A percentile compares a stretch with the other conserved stretches of the same genome.
These are phyloP conservation scores for Clarias laeviceps DNA, from an alignment of 2,797 vertebrate genomes.

Conservation along the genomic window DNA sequence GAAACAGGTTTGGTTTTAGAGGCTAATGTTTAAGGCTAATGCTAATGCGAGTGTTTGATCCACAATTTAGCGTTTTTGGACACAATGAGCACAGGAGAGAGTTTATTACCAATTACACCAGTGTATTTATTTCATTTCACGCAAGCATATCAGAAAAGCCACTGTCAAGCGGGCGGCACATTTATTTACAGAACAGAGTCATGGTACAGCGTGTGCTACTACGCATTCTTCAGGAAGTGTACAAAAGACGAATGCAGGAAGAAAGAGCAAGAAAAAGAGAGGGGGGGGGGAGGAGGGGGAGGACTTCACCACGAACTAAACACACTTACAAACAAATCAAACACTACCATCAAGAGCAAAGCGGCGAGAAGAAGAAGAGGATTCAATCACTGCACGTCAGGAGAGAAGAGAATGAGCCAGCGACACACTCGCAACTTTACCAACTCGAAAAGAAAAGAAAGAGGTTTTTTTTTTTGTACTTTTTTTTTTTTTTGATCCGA, in stretches of 20 bases:
- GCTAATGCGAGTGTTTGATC: neutral
- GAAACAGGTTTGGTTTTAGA: too few species aligned
- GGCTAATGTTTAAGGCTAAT: neutral
- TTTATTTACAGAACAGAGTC: constrained; percentile 99
- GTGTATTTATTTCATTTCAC: constrained; percentile 89
- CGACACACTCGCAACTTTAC: constrained; percentile 75
- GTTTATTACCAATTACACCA: constrained; percentile 93
- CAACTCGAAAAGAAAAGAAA: constrained; percentile 69
- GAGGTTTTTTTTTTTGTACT: constrained; percentile 15
- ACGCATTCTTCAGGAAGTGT: constrained; percentile 96
- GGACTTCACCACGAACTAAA: constrained; percentile 92
- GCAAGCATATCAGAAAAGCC: constrained; percentile 99
- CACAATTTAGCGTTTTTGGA: neutral
- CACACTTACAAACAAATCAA: constrained; percentile 92
- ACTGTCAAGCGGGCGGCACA: constrained; percentile 99
- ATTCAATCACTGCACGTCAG: constrained; percentile 90
- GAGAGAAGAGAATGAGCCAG: constrained; percentile 81
- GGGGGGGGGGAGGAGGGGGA: constrained; percentile 68
- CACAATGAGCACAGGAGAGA: constrained; percentile 36
- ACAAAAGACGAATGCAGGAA: constrained; percentile 96
- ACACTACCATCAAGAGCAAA: constrained; percentile 90
- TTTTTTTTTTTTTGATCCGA: constrained; percentile 70
- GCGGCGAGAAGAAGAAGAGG: constrained; percentile 77
- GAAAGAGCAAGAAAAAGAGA: constrained; percentile 77
- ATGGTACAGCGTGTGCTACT: constrained; percentile 94